phyloP scores from a whole-genome alignment of 92 coral and sea anemone genomes.

The Siderastrea siderea region DNA sequence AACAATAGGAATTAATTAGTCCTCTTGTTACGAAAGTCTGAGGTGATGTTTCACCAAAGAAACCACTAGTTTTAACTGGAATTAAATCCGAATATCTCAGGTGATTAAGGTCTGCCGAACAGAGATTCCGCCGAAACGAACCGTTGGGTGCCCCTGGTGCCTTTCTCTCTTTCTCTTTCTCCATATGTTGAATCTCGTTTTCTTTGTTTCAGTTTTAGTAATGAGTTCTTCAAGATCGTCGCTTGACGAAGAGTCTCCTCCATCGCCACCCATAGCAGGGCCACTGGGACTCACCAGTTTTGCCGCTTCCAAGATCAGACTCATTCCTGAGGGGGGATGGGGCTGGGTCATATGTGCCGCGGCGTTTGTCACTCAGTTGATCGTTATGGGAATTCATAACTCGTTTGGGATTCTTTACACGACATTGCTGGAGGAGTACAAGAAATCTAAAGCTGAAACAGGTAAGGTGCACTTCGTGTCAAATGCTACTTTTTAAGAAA shows the following conservation, averaged over 20 bases:
- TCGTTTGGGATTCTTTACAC: slow-evolving; percentile 85
- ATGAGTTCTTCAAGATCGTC: slow-evolving; percentile 13
- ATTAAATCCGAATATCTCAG: too few relatives aligned
- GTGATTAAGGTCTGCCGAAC: too few relatives aligned
- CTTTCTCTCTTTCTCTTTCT: too few relatives aligned
- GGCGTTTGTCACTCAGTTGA: slow-evolving; percentile 78
- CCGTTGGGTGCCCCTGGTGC: too few relatives aligned
- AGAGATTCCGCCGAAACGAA: too few relatives aligned
- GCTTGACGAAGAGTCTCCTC: background rate
- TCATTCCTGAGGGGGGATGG: slow-evolving; percentile 64
- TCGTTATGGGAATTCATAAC: slow-evolving; percentile 87
- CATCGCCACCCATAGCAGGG: background rate
- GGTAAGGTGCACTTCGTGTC: slow-evolving; percentile 23
- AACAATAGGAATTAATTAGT: too few relatives aligned
- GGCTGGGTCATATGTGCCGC: slow-evolving; percentile 83
- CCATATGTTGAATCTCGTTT: too few relatives aligned
- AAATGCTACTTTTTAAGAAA: too few relatives aligned
- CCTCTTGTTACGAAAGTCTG: too few relatives aligned
- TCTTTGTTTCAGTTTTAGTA: background rate
- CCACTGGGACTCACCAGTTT: background rate
- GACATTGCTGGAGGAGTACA: slow-evolving; percentile 69
- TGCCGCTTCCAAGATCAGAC: background rate
- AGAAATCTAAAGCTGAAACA: slow-evolving; percentile 74
- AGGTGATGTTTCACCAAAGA: too few relatives aligned
- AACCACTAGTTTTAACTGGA: too few relatives aligned